These are phyloP conservation scores for Zoanthus gigantus DNA, from an alignment of 92 coral and sea anemone species.

Conservation along the genomic window DNA sequence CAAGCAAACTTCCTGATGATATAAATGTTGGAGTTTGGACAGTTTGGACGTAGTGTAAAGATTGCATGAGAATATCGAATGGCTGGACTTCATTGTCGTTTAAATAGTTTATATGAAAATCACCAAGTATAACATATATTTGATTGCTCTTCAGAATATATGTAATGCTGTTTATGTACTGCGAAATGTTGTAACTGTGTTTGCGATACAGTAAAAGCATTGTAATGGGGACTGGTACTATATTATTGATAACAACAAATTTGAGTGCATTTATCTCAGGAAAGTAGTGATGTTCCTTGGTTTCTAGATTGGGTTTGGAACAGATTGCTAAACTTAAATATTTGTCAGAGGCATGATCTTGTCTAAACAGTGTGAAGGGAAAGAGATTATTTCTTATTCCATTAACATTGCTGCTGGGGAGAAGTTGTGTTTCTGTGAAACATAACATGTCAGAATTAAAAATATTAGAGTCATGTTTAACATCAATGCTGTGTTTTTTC, in stretches of 20 bases:
- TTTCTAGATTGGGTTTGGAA: constrained; percentile 26
- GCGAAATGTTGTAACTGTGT: no score
- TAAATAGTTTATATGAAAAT: background rate
- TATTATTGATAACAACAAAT: constrained; percentile 21
- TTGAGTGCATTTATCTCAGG: constrained; percentile 56
- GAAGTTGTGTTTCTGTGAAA: no score
- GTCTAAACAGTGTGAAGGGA: constrained; percentile 55
- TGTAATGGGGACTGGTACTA: no score
- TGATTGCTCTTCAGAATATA: no score
- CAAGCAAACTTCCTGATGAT: constrained; percentile 48
- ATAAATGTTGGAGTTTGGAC: constrained; percentile 19
- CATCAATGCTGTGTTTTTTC: no score
- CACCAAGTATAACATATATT: no score
- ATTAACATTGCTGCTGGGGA: background rate
- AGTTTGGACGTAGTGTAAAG: constrained; percentile 28
- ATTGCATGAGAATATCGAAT: constrained; percentile 33
- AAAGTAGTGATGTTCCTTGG: constrained; percentile 49
- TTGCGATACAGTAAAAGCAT: no score
- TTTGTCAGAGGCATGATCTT: background rate
- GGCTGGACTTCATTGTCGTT: constrained; percentile 30
- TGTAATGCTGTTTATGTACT: no score
- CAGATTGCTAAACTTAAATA: constrained; percentile 47
- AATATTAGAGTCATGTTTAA: background rate
- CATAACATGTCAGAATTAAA: no score
- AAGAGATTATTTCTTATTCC: constrained; percentile 49